Evolutionary conservation across 1,140 invertebrate species (phyloP), one percentile per base, ranked within the genome.

Genomic region (Drosophila equinoxialis): DNA sequence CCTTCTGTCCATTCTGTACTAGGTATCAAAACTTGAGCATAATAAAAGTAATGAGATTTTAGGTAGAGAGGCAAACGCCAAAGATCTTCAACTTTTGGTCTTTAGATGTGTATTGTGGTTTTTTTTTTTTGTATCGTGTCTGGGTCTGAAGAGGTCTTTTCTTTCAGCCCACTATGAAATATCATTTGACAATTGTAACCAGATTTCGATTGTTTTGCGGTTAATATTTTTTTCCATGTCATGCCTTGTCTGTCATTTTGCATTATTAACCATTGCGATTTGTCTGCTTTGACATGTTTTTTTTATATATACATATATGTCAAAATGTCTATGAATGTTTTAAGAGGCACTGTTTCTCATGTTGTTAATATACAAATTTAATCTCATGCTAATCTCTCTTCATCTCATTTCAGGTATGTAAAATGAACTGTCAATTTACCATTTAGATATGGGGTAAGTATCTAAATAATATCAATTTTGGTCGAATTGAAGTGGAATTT

Each of bases 191-290:
- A 64, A 45, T 72, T 76, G 67, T 65, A 68, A 26, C 54, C 37
- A 45, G 35, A 20, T 63, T 42, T 59, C 64, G 58, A 54, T 60
- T 68, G 41, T 59, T 70, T 62, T 13, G 65, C 17, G 41, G 58
- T 33, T 55, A 35, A 68, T 20, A 65, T 59, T 71, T 68, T 68
- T 77, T 77, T 58, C 54, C 48, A 42, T 67, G 37, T 70, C 59
- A 68, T 62, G 61, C 67, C 68, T 51, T 48, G 69, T 85, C 81
- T 48, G 69, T 85, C 81, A 70, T 75, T 81, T 75, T 63, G 71
- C 78, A 79, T 79, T 72, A 69, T 82, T 65, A 64, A 57, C 66
- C 55, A 86, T 80, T 30, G 30, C 68, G 45, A 65, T 64, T 51
- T 76, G 77, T 65, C 65, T 69, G 57, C 81, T 77, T 73, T 59